Base-by-base conservation (phyloP, 2,888 invertebrate genomes). In the Philereme transversata region DNA sequence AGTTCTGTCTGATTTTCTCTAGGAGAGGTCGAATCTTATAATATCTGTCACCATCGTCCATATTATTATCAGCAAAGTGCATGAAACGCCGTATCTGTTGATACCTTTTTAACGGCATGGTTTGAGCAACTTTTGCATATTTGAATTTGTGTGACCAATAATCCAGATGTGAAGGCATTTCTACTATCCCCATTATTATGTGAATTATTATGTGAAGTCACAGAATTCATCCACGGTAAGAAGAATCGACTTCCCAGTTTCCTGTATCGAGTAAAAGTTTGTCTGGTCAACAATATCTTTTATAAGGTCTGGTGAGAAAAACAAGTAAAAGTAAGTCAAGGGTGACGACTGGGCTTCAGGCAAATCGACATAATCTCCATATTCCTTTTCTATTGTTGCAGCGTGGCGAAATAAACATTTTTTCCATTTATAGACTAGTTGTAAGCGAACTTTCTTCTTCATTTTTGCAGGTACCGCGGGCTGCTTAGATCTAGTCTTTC, bases 101-200 rank as follows among this genome's bases (percentile, higher is more conserved):
- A 11, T 59, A 59, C 22, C 53, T 49, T 50, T 59, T 59, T 33
- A 59, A 34, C n/a, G 53, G 45, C 53, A 59, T 59, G n/a, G 53
- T 45, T 1, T 59, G 50, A 5, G 59, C 59, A 5, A 59, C 40
- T 34, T 45, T n/a, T 4, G 33, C 59, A 34, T 34, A 59, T 45
- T 9, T 44, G 41, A 50, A 59, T 50, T 41, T 43, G 8, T 38
- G 49, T 4, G 36, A 22, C 52, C 59, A 59, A 34, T 59, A 59
- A 45, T 59, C 59, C 0, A 50, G 8, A 45, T 59, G 53, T n/a
- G 53, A 36, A 38, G 59, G 59, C 53, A 53, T 54, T 40, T 50
- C 45, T 7, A 59, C 59, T 10, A 59, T 45, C 6, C 59, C 53
- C 59, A 59, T 59, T 3, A 59, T 44, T 10, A 59, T 50, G 40